These are phyloP conservation scores for Podotricha telesiphe DNA, from an alignment of 2,888 invertebrate species.

Conservation along the genomic window DNA sequence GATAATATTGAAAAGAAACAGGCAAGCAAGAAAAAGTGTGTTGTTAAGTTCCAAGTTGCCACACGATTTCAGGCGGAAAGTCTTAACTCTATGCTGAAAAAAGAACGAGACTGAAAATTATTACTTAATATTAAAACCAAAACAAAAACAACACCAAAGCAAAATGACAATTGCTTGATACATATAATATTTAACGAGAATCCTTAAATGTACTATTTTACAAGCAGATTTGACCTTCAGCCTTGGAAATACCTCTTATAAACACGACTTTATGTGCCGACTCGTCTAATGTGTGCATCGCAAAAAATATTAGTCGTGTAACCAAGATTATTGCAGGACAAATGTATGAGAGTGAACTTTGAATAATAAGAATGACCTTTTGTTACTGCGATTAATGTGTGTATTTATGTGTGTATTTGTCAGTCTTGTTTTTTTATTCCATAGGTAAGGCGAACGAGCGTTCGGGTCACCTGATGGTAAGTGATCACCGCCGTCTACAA, in stretches of 20 bases:
- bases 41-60: too few species aligned
- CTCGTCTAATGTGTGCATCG: constrained; percentile 39
- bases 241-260: constrained; percentile 46
- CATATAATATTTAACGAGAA: constrained; percentile 2
- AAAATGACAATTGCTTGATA: neutral
- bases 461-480: too few species aligned
- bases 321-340: constrained; percentile 31
- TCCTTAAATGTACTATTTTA: constrained; percentile 18
- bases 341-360: constrained; percentile 9
- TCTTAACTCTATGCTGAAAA: too few species aligned
- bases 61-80: too few species aligned
- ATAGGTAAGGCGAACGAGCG: too few species aligned
- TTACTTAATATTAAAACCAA: too few species aligned
- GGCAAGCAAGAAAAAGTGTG: too few species aligned
- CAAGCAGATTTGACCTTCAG: constrained; percentile 41
- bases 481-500: too few species aligned
- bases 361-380: neutral
- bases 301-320: constrained; percentile 43
- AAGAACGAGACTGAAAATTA: too few species aligned
- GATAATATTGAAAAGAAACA: too few species aligned
- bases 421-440: too few species aligned
- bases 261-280: constrained; percentile 42
- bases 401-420: neutral
- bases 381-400: neutral
- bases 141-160: too few species aligned